Conservation (phyloP, 2,888 invertebrate genomes). For the Drosophila trichaetosa region DNA sequence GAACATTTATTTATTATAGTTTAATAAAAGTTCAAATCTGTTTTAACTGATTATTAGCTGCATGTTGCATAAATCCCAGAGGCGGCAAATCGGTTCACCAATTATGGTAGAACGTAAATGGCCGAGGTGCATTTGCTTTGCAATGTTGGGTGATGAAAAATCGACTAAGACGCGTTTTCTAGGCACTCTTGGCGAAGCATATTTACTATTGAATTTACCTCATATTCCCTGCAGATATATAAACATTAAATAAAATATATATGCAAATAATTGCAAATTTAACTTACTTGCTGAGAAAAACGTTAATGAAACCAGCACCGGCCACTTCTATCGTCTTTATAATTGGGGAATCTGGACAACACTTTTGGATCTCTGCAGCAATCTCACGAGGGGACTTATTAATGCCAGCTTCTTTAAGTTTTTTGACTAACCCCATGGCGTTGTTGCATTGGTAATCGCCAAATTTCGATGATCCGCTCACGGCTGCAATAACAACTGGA, state of each 20-base stretch:
- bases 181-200: slow-evolving; percentile 88
- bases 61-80: slow-evolving; percentile 96
- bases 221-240: slow-evolving; percentile 85
- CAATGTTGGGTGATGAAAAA: slow-evolving; percentile 99
- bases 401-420: slow-evolving; percentile 89
- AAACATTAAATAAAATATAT: neutral
- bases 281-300: slow-evolving; percentile 88
- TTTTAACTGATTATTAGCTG: too few relatives aligned
- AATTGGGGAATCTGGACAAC: slow-evolving; percentile 88
- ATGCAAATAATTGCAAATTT: neutral
- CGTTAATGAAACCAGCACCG: slow-evolving; percentile 96
- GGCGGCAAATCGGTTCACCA: slow-evolving; percentile 95
- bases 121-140: slow-evolving; percentile 99
- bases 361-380: slow-evolving; percentile 91
- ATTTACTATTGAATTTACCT: slow-evolving; percentile 87
- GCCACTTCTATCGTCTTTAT: slow-evolving; percentile 93
- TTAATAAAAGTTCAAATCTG: too few relatives aligned
- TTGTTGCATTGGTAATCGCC: too few relatives aligned
- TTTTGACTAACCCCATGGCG: slow-evolving; percentile 88
- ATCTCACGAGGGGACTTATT: slow-evolving; percentile 90
- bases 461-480: slow-evolving; percentile 85
- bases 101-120: slow-evolving; percentile 99
- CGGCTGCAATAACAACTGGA: slow-evolving; percentile 89
- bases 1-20: too few relatives aligned
- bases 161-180: slow-evolving; percentile 92